Evolutionary conservation across 2,113 vertebrate species (phyloP).

Genomic region (Microcebus griseorufus): DNA sequence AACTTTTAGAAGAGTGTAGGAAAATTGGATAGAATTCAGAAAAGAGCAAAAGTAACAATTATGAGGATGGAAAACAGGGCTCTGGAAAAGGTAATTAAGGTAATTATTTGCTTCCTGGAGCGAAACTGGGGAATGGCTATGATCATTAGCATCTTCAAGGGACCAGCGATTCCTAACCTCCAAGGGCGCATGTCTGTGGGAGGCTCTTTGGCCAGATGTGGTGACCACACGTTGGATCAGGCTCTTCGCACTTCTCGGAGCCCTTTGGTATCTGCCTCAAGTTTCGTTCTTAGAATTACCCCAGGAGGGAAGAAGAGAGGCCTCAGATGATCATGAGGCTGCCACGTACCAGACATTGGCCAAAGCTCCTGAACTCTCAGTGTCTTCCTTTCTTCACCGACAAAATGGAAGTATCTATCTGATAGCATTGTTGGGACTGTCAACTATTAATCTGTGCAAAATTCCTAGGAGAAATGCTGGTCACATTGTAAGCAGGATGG

Average conservation of each 20-base stretch:
- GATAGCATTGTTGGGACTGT: accelerated
- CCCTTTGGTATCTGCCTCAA: background rate
- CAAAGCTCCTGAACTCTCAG: background rate
- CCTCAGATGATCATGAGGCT: accelerated
- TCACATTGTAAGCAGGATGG: accelerated
- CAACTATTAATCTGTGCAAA: accelerated
- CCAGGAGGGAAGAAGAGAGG: background rate
- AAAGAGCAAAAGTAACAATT: background rate
- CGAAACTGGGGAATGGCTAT: accelerated
- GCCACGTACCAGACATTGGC: accelerated
- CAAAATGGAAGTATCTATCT: background rate
- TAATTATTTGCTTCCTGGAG: background rate
- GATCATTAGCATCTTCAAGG: accelerated
- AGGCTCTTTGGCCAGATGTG: background rate
- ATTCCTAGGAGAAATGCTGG: background rate
- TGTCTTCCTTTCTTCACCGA: background rate
- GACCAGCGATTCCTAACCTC: background rate
- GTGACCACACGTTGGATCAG: accelerated
- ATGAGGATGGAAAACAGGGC: background rate
- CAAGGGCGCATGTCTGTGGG: accelerated
- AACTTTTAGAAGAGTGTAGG: background rate
- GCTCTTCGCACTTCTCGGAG: accelerated
- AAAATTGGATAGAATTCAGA: background rate
- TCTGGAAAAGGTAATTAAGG: background rate
- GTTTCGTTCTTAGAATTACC: background rate